These are phyloP conservation scores for Orgyia antiqua DNA, from an alignment of 2,888 invertebrate genomes.

Conservation along the genomic window DNA sequence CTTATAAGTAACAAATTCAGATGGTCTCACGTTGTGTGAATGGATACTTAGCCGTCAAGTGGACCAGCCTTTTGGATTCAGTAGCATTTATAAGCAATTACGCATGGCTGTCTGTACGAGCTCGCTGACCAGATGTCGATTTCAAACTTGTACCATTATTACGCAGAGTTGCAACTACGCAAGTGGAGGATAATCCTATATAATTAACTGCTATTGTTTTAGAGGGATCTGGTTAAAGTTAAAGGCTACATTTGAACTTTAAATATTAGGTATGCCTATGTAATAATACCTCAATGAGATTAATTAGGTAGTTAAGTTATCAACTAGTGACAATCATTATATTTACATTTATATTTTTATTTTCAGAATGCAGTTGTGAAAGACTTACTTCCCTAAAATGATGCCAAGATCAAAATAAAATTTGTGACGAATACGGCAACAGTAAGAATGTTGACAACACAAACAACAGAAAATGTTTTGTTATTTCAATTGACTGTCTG, in stretches of 20 bases:
- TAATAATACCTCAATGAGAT: too few relatives aligned
- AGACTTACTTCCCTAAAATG: too few relatives aligned
- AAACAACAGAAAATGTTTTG: too few relatives aligned
- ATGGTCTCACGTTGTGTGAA: conserved; percentile 39
- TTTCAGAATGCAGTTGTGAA: too few relatives aligned
- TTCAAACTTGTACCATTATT: conserved; percentile 44
- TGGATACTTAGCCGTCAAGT: conserved; percentile 35
- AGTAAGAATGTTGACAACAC: too few relatives aligned
- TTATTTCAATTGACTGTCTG: too few relatives aligned
- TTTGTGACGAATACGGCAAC: too few relatives aligned
- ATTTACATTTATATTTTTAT: too few relatives aligned
- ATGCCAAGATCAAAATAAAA: too few relatives aligned
- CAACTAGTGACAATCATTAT: too few relatives aligned
- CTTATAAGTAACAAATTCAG: conserved; percentile 28
- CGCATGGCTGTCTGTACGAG: conserved; percentile 30
- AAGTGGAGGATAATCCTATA: conserved; percentile 43
- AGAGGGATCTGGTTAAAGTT: conserved; percentile 25
- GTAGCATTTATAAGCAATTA: conserved; percentile 60
- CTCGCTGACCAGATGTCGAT: conserved; percentile 58
- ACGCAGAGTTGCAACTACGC: conserved; percentile 34
- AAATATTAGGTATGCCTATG: too few relatives aligned
- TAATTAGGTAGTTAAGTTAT: too few relatives aligned
- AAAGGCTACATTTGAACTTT: conserved; percentile 22
- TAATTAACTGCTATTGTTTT: conserved; percentile 45
- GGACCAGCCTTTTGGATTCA: conserved; percentile 49